Base-by-base conservation (phyloP, 2,797 vertebrate genomes). In the Acanthiza pusilla region DNA sequence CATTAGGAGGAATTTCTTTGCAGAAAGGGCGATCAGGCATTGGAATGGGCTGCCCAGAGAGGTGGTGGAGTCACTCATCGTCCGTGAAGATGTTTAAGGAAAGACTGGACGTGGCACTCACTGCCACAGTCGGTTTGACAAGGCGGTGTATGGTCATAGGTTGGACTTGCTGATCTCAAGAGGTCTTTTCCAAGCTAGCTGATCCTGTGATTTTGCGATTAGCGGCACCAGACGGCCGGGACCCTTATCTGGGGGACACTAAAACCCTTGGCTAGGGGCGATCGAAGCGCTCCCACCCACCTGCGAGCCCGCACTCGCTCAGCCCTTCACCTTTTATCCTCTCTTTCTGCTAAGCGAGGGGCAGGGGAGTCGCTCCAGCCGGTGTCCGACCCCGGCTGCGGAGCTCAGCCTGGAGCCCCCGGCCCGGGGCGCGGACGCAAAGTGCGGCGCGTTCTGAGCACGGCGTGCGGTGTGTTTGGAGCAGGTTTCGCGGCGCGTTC, bases 361-460 rank as follows among this genome's bases (percentile, higher is more conserved):
- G 38, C 6, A 23, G 19, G 5, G 23, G 3, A 14, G 21, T 9
- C 36, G 3, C 42, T 55, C 48, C 42, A 7, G 73, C 11, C 47
- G 20, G 11, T 6, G 40, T 10, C 40, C 1, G 25, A 19, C 16
- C 9, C 20, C 11, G 16, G 48, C 17, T 10, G 21, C 2, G 38
- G 36, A 30, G 30, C 48, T 48, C 48, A 42, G 42, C 34, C 30
- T 0, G 16, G 34, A 68, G 55, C 21, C 9, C 20, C 29, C 10
- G 11, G 15, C 7, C 18, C 10, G 10, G 32, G 34, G 10, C 48
- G 5, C 18, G 22, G 42, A 17, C 22, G 7, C 30, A 0, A 2
- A 3, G 16, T 0, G 27, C 25, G 32, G 32, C 9, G 45, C 14
- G 22, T 19, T n/a, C 26, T 22, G 3, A 2, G 30, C 2, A 14